phyloP scores from a whole-genome alignment of 2,797 vertebrate genomes.

The Hydrolagus colliei region DNA sequence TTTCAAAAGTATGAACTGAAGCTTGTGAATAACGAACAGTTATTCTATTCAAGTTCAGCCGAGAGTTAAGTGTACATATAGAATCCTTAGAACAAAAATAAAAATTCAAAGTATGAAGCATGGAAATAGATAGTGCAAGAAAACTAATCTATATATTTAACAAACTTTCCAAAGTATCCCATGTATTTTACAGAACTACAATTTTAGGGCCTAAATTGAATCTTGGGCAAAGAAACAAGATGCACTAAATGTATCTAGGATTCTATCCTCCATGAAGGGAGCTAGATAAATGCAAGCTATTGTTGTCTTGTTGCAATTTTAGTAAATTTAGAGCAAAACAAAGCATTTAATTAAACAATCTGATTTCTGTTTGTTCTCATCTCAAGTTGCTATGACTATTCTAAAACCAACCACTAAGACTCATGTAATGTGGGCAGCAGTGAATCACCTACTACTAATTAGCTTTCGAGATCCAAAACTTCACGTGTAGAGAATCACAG shows the following conservation, averaged over 20 bases:
- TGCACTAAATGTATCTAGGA: not conserved
- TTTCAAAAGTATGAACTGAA: constrained; percentile 10
- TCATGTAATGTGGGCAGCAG: too few species aligned
- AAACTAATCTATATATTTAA: not conserved
- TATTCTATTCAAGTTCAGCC: not conserved
- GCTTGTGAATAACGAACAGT: constrained; percentile 26
- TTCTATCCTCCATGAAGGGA: too few species aligned
- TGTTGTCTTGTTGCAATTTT: too few species aligned
- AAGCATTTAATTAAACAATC: too few species aligned
- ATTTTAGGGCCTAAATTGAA: not conserved
- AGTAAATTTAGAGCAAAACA: too few species aligned
- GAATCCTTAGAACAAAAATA: not conserved
- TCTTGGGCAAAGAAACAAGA: not conserved
- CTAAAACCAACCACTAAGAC: too few species aligned
- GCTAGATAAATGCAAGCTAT: too few species aligned
- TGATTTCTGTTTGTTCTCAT: too few species aligned
- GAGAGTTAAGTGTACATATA: not conserved
- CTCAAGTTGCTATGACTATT: too few species aligned
- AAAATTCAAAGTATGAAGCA: not conserved
- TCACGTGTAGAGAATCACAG: too few species aligned
- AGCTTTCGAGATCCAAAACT: too few species aligned
- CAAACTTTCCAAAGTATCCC: not conserved
- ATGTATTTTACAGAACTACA: not conserved
- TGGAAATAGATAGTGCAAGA: not conserved
- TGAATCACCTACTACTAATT: too few species aligned